Evolutionary conservation across 2,113 vertebrate species (phyloP).

Genomic region (Scophthalmus maximus): DNA sequence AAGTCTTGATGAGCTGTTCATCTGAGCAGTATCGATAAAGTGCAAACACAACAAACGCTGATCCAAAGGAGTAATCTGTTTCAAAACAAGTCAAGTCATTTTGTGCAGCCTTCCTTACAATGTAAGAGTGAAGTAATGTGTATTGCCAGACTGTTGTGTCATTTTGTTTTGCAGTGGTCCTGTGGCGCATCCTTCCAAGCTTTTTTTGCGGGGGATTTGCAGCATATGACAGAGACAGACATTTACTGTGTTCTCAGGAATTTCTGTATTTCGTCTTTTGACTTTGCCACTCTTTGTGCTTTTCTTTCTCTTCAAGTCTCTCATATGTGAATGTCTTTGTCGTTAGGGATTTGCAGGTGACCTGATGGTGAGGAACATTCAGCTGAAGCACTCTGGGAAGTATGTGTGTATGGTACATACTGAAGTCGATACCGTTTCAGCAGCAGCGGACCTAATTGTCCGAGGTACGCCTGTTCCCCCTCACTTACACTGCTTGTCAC

Average conservation of each 20-base stretch:
- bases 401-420: constrained; percentile 89
- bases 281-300: background rate
- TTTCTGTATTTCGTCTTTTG: background rate
- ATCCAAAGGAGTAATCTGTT: constrained; percentile 8
- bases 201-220: constrained; percentile 29
- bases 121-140: constrained; percentile 40
- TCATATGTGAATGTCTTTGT: constrained; percentile 17
- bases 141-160: constrained; percentile 11
- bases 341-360: constrained; percentile 88
- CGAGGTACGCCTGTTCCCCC: constrained; percentile 83
- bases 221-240: constrained; percentile 11
- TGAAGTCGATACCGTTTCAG: constrained; percentile 89
- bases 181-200: constrained; percentile 13
- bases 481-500: constrained; percentile 24
- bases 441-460: constrained; percentile 86
- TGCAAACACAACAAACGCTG: constrained; percentile 36
- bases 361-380: constrained; percentile 92
- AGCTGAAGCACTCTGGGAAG: constrained; percentile 90
- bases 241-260: constrained; percentile 19
- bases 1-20: no score
- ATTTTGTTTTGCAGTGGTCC: background rate
- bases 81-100: constrained; percentile 29
- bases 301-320: constrained; percentile 8
- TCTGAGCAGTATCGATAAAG: constrained; percentile 13
- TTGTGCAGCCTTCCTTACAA: constrained; percentile 9